Base-by-base conservation (phyloP, 2,888 invertebrate species). In the Epirrhoe alternata region DNA sequence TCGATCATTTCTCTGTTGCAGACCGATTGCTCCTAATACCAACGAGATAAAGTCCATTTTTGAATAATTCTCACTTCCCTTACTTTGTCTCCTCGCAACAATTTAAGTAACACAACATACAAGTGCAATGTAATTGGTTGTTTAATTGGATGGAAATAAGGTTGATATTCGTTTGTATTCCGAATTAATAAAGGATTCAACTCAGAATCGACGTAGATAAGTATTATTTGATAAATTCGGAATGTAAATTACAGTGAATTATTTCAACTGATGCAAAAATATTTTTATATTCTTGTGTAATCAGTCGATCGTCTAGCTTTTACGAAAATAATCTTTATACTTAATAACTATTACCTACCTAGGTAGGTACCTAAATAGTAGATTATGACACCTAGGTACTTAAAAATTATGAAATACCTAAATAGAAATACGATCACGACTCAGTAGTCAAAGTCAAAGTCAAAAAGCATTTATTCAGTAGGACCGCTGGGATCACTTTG, bases 171-270 rank as follows among this genome's bases (percentile, higher is more conserved):
- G 31, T 70, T 72, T 60, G n/a, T 33, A 17, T 57, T 38, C 51
- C 17, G 10, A 6, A 49, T 38, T 61, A 56, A 64, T 68, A 60
- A 64, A 61, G 67, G 69, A 68, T 65, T 61, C 64, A 65, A 64
- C 57, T 62, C 59, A 53, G 66, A 70, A 74, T 72, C 71, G 65
- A 67, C 64, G 77, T 74, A 78, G 81, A 81, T 81, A 81, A 78
- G 79, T 77, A 77, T 81, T 79, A 77, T 68, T 80, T 82, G 80
- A 81, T 82, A 80, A 78, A 82, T 82, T 78, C 74, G 80, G 80
- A 81, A 81, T 81, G 80, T 81, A 81, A 81, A 82, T 82, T 82
- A 77, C 73, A 72, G 73, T 77, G 79, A 82, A 80, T 81, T 80
- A 80, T 82, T 81, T 80, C 74, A 77, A 71, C 69, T 65, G 75